These are phyloP conservation scores for Parnassius apollo DNA, from an alignment of 2,888 invertebrate species.

Conservation along the genomic window DNA sequence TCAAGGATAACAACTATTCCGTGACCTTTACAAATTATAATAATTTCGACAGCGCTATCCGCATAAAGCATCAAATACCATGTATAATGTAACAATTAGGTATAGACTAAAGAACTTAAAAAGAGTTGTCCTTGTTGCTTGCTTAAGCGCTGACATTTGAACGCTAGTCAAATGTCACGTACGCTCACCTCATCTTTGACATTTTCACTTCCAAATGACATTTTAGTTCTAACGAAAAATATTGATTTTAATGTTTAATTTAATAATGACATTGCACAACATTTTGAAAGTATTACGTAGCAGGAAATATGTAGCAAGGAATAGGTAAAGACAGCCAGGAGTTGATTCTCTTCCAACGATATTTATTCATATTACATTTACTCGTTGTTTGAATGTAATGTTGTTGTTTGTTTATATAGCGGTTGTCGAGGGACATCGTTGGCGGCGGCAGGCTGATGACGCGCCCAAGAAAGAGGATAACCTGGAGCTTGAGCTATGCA, in stretches of 20 bases:
- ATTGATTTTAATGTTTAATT: constrained; percentile 26
- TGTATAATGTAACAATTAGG: constrained; percentile 54
- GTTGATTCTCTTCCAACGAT: constrained; percentile 9
- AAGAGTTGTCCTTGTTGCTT: constrained; percentile 79
- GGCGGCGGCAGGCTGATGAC: constrained; percentile 86
- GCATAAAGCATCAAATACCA: constrained; percentile 72
- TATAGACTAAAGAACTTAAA: constrained; percentile 69
- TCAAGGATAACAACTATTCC: constrained; percentile 74
- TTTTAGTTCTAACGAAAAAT: constrained; percentile 58
- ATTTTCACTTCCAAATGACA: constrained; percentile 66
- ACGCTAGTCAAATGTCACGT: constrained; percentile 76
- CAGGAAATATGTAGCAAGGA: constrained; percentile 21
- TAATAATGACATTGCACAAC: constrained; percentile 16
- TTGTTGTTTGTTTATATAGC: constrained; percentile 45
- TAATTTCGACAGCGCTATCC: constrained; percentile 66
- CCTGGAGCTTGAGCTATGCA: constrained; percentile 93
- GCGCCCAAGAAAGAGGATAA: constrained; percentile 90
- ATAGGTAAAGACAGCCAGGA: constrained; percentile 4
- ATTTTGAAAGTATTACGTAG: constrained; percentile 19
- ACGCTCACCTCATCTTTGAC: constrained; percentile 72
- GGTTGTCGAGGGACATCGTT: constrained; percentile 77
- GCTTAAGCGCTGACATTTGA: constrained; percentile 78
- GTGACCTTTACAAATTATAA: constrained; percentile 69
- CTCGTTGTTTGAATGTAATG: constrained; percentile 14
- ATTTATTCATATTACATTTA: background rate